Evolutionary conservation across 2,113 vertebrate species (phyloP), one percentile per base, ranked within the genome.

Genomic region (Tympanuchus pallidicinctus): DNA sequence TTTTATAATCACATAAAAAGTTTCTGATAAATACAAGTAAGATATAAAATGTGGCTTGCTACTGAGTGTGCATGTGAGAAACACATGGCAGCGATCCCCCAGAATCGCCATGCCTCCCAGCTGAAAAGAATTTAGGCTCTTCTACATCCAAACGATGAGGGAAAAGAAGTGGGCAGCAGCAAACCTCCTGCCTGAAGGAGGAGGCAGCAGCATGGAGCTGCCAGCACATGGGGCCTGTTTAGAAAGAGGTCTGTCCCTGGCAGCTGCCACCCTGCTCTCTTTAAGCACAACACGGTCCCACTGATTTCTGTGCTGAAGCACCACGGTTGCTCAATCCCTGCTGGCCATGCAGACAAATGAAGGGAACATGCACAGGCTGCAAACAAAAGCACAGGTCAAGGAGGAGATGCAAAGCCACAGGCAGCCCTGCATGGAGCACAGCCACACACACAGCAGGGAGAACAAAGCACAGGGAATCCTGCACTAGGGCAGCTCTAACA

Each of bases 41-140:
- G 24, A 40, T 27, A 17, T 22, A 2, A 17, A 63, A 20, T 9
- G 5, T 7, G 34, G 56, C 67, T 74, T 30, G 43, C 42, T 6
- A n/a, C 2, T 30, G 47, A 20, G 43, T 40, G 19, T 2, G 13
- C 38, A 32, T 38, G n/a, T 48, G 65, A 38, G 21, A 25, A 22
- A 22, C 8, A 4, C 34, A 36, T 13, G 42, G 54, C 64, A 40
- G 2, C 24, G n/a, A 54, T 21, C 1, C 2, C 15, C 38, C 50
- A 17, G n/a, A 60, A 59, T 24, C 36, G 13, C 32, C 1, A 0
- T 11, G 24, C 28, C n/a, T 43, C 20, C 9, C n/a, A 34, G 32
- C 36, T 38, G 43, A n/a, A n/a, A 28, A n/a, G 6, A 48, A 61
- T 28, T 42, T 42, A 36, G 72, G 19, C 30, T 43, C 42, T 22